Evolutionary conservation across 2,113 vertebrate species (phyloP).

Genomic region (Calidris pugnax): DNA sequence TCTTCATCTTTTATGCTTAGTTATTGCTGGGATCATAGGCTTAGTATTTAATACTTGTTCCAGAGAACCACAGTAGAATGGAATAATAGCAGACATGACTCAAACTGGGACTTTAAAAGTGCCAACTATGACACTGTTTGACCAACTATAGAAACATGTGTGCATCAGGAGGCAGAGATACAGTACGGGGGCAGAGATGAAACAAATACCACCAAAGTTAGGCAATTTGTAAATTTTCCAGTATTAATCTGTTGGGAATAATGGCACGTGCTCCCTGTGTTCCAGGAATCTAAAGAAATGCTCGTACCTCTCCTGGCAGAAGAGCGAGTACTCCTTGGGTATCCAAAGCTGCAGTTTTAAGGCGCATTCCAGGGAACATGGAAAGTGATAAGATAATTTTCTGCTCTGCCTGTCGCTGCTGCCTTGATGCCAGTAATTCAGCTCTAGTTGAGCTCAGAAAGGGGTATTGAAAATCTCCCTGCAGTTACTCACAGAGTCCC

Average conservation of each 20-base stretch:
- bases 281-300: neutral
- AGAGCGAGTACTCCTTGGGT: neutral
- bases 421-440: too few relatives aligned
- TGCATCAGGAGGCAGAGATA: neutral
- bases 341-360: neutral
- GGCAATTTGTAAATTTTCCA: neutral
- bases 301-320: neutral
- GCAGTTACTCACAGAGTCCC: too few relatives aligned
- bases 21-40: slow-evolving; percentile 42
- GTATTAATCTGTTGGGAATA: neutral
- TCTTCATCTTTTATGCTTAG: slow-evolving; percentile 34
- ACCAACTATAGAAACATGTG: slow-evolving; percentile 28
- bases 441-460: too few relatives aligned
- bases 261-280: neutral
- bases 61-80: neutral
- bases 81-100: slow-evolving; percentile 60
- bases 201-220: neutral
- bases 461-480: too few relatives aligned
- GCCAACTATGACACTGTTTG: slow-evolving; percentile 34
- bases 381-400: neutral
- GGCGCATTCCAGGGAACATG: neutral
- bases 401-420: neutral
- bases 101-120: slow-evolving; percentile 39
- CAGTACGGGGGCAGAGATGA: neutral
- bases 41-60: slow-evolving; percentile 55